Conservation (phyloP, 2,888 invertebrate genomes). For the Subacronicta megacephala region DNA sequence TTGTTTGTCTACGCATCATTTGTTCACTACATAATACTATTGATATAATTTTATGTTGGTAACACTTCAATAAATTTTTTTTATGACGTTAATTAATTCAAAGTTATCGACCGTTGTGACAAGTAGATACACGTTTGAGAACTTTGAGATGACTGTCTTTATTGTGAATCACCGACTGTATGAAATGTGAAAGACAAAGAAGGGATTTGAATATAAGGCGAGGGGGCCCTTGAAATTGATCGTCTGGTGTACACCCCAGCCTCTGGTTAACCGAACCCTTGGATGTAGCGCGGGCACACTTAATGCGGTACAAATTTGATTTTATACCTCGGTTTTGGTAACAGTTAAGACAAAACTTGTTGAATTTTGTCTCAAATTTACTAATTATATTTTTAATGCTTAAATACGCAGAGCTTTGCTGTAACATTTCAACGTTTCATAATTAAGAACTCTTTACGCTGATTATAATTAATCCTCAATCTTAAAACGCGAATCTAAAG, state of each 20-base stretch:
- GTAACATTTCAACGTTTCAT: conserved; percentile 19
- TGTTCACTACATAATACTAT: conserved; percentile 9
- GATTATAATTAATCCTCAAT: conserved; percentile 23
- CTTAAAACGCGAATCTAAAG: conserved; percentile 25
- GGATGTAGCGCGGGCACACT: conserved; percentile 70
- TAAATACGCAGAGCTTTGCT: conserved; percentile 10
- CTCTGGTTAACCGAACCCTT: conserved; percentile 84
- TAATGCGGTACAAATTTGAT: conserved; percentile 87
- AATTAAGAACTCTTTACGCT: conserved; percentile 19
- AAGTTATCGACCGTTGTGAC: conserved; percentile 51
- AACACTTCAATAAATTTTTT: conserved; percentile 16
- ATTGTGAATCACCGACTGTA: conserved; percentile 82
- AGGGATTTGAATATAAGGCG: conserved; percentile 87
- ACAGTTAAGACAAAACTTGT: conserved; percentile 47
- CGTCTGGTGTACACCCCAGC: conserved; percentile 81
- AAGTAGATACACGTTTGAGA: conserved; percentile 55
- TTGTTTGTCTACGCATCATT: conserved; percentile 28
- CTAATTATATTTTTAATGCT: conserved; percentile 25
- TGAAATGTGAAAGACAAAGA: conserved; percentile 86
- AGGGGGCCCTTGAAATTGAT: conserved; percentile 88
- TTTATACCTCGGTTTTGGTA: conserved; percentile 65
- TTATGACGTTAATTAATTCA: conserved; percentile 32
- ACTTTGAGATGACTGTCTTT: conserved; percentile 61
- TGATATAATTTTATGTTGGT: conserved; percentile 3
- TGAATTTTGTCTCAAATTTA: conserved; percentile 41